Percentiles rank a stretch among this genome's conserved stretches.
These are phyloP conservation scores for Neodiprion fabricii DNA, from an alignment of 1,140 invertebrate species.

Conservation along the genomic window DNA sequence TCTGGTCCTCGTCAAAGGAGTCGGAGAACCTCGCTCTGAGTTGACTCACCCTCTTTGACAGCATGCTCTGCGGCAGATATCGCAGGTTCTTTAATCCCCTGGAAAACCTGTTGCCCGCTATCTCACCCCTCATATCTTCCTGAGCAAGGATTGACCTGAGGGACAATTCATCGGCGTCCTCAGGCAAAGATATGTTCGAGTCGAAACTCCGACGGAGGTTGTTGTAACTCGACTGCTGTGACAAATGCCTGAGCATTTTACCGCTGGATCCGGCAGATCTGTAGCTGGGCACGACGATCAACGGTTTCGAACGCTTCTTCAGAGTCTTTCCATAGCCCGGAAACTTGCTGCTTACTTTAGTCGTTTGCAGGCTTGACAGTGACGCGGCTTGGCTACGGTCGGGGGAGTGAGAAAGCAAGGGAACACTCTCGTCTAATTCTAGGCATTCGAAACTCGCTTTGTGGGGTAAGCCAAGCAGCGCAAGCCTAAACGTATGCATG, in stretches of 20 bases:
- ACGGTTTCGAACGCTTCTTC: slow-evolving; percentile 25
- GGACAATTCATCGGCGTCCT: slow-evolving; percentile 51
- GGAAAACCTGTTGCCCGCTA: slow-evolving; percentile 57
- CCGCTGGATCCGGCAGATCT: slow-evolving; percentile 22
- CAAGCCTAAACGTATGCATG: slow-evolving; percentile 44
- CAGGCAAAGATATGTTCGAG: slow-evolving; percentile 43
- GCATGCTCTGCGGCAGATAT: slow-evolving; percentile 62
- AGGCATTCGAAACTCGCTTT: slow-evolving; percentile 42
- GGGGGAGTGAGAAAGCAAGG: slow-evolving; percentile 35
- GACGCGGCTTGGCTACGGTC: slow-evolving; percentile 18
- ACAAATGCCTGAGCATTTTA: slow-evolving; percentile 25
- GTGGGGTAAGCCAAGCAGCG: slow-evolving; percentile 44
- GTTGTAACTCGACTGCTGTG: slow-evolving; percentile 26
- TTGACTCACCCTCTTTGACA: slow-evolving; percentile 57
- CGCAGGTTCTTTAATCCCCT: slow-evolving; percentile 64
- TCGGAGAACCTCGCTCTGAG: slow-evolving; percentile 56
- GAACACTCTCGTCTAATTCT: slow-evolving; percentile 45
- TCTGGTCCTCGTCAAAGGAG: slow-evolving; percentile 49
- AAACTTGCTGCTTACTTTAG: slow-evolving; percentile 38
- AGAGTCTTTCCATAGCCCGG: slow-evolving; percentile 31
- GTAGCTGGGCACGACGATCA: slow-evolving; percentile 33
- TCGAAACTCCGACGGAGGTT: slow-evolving; percentile 21
- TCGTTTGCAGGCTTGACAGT: slow-evolving; percentile 21
- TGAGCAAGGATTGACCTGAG: slow-evolving; percentile 60
- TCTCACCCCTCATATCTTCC: slow-evolving; percentile 64